Evolutionary conservation across 2,888 invertebrate species (phyloP), one percentile per base, ranked within the genome.

Genomic region (Caenorhabditis virilis): DNA sequence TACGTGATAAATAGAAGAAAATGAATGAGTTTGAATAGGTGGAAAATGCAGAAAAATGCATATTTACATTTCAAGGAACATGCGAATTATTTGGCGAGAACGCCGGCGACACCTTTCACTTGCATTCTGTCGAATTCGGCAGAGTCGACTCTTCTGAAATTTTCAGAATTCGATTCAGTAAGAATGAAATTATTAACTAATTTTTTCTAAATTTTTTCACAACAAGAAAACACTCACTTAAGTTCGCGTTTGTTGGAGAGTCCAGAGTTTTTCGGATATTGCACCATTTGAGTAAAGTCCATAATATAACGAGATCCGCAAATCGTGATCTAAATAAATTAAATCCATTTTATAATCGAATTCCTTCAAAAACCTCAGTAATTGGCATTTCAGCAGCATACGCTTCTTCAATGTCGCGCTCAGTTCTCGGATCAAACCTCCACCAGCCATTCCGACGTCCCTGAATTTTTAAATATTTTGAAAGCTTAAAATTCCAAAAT

Each of bases 361-460:
- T 45, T 23, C 5, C n/a, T 46, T 3, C 22, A 16, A 11, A 9
- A 1, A 66, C 56, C 39, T 73, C 72, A 1, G 55, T 43, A 2
- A 45, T 25, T 16, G 61, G 50, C 55, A 55, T 53, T 3, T 41
- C 33, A 9, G 18, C 33, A 1, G 22, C 11, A 33, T 42, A 54
- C 13, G 64, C 69, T 11, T 46, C 64, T 27, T 67, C 69, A 23
- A 77, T 60, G 20, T 73, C 72, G 18, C 61, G 62, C 52, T 77
- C 77, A 22, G 51, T 51, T 26, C 66, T 52, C 11, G 75, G 75
- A 41, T 77, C 74, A 54, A 65, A 77, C n/a, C 77, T 41, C 77
- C 77, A 77, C 77, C 77, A 77, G 16, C 72, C 67, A 11, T 58
- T 43, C 4, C 50, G 39, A 18, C 67, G 55, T n/a, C 56, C 70